Evolutionary conservation across 2,888 invertebrate genomes (phyloP), one percentile per base, ranked within the genome.

Genomic region (Diaprepes abbreviatus): DNA sequence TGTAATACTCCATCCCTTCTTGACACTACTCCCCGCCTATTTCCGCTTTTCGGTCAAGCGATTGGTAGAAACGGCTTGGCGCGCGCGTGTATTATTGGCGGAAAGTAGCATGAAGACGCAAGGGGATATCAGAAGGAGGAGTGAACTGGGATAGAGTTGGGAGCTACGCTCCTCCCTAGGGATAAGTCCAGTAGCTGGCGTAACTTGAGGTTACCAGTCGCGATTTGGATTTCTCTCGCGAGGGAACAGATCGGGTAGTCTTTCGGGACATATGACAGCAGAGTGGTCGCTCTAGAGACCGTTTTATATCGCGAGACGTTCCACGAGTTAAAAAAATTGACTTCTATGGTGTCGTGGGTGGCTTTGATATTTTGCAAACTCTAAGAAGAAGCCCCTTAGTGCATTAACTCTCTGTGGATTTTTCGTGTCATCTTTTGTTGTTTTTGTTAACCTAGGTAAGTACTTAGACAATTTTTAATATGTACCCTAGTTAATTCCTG

Each of bases 81-180:
- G 58, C 57, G 60, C n/a, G 48, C 31, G 35, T 1, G 21, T 45
- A 9, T 48, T 2, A 72, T 66, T 70, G 66, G 72, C 9, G 9
- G 24, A n/a, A 19, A 17, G 10, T 40, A 7, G 33, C 14, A 19
- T 16, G 50, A 40, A 14, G 60, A 60, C 68, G 68, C 60, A 50
- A 68, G 68, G 62, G 57, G 33, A 14, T 6, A 33, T 14, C 12
- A 12, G 31, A 57, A 60, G 66, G 71, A 60, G 74, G 80, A 81
- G 67, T 48, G 21, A 21, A 55, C 17, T 33, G 55, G 63, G 55
- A 64, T 17, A 58, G 71, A 64, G 67, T 81, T 85, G 86, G 82
- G 80, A 81, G 78, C 79, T 87, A 86, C 85, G 80, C 79, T 83
- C 85, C 85, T 85, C 85, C 86, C 84, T 85, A 83, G 85, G 84